phyloP scores from a whole-genome alignment of 1,140 invertebrate species.

The Stenopsyche tienmushanensis region DNA sequence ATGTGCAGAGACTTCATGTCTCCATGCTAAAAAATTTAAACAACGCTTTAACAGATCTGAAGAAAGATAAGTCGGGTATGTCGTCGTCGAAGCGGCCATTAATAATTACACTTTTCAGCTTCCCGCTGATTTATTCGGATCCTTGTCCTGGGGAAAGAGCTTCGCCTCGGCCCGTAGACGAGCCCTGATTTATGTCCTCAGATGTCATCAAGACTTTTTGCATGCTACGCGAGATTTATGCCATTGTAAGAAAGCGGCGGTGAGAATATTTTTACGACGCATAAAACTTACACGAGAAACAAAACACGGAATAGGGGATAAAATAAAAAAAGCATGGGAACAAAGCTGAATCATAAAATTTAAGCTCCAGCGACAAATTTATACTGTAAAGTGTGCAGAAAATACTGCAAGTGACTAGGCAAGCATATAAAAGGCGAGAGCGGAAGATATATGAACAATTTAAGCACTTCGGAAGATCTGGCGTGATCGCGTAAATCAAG shows the following conservation, averaged over 20 bases:
- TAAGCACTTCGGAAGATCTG: not conserved
- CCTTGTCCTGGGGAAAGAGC: no score
- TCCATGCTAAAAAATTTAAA: no score
- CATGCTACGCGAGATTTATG: not conserved
- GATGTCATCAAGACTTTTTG: not conserved
- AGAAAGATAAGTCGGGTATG: no score
- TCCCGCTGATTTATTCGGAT: not conserved
- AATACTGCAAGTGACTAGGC: not conserved
- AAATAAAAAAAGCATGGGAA: not conserved
- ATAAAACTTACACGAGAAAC: not conserved
- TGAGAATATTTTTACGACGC: not conserved
- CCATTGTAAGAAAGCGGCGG: not conserved
- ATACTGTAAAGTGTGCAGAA: not conserved
- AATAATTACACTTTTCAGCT: not conserved
- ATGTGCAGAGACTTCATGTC: no score
- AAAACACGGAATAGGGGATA: not conserved
- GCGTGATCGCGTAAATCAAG: not conserved
- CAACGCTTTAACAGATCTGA: no score
- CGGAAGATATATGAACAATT: not conserved
- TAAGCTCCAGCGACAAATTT: not conserved
- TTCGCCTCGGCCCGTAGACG: not conserved
- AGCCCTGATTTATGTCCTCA: not conserved
- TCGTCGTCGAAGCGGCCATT: no score
- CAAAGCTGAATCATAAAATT: not conserved
- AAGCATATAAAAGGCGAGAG: not conserved